Percentiles rank a stretch among this genome's conserved stretches.
These are phyloP conservation scores for Rhadina sibilatrix DNA, from an alignment of 2,113 vertebrate genomes.

Conservation along the genomic window DNA sequence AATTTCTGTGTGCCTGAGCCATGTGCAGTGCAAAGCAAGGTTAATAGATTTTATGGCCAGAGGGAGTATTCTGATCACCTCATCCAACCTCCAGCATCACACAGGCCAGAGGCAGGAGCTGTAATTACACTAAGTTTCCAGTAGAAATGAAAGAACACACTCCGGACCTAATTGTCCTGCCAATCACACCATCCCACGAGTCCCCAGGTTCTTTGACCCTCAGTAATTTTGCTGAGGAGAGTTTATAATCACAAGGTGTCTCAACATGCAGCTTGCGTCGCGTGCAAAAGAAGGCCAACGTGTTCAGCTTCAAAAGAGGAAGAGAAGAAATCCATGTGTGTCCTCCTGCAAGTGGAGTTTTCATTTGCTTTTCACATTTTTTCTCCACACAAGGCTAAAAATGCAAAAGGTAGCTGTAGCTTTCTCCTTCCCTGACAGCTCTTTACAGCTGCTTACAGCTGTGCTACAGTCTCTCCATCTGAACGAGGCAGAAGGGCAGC, in stretches of 20 bases:
- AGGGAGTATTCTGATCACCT: slow-evolving; percentile 37
- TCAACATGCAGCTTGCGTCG: neutral
- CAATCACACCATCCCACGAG: neutral
- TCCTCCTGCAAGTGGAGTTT: neutral
- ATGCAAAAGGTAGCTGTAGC: neutral
- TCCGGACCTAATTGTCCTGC: neutral
- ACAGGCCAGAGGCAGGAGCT: slow-evolving; percentile 11
- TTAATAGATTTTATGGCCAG: slow-evolving; percentile 55
- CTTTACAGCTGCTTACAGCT: neutral
- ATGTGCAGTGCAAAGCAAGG: neutral
- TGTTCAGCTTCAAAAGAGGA: neutral
- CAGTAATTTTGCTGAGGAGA: neutral
- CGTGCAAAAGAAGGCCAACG: neutral
- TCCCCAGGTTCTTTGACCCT: neutral
- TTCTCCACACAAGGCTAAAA: neutral
- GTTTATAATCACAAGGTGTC: neutral
- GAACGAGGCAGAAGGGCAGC: neutral
- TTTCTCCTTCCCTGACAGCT: neutral
- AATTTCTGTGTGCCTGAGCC: slow-evolving; percentile 12
- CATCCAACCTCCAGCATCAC: neutral
- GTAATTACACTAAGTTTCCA: slow-evolving; percentile 49
- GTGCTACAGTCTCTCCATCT: neutral
- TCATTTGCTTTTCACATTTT: neutral
- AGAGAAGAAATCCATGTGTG: neutral
- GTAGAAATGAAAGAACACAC: slow-evolving; percentile 12